Conservation (phyloP, 2,797 vertebrate genomes). For the Sus cebifrons region DNA sequence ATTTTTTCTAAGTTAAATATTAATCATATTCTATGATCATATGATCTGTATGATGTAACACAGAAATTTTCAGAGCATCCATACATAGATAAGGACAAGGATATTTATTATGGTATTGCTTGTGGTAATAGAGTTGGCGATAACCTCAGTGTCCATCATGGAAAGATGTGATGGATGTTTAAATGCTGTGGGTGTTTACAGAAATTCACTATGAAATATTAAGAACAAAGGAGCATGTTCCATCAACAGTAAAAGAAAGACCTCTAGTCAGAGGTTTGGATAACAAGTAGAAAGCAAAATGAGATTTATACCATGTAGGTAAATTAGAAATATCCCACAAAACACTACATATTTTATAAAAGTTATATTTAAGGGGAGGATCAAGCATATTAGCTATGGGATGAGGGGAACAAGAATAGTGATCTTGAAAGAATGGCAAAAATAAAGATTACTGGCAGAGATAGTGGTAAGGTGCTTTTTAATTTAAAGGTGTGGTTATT, state of each 20-base stretch:
- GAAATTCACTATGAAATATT: neutral
- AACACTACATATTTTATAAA: neutral
- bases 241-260: neutral
- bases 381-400: neutral
- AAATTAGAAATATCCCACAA: neutral
- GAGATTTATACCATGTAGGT: neutral
- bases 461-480: neutral
- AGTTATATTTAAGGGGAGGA: neutral
- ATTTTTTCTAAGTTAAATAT: constrained; percentile 33
- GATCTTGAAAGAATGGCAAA: neutral
- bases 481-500: constrained; percentile 26
- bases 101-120: neutral
- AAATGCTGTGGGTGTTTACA: neutral
- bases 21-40: neutral
- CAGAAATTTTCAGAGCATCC: neutral
- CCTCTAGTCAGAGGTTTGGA: neutral
- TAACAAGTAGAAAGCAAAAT: neutral
- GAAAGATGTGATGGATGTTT: neutral
- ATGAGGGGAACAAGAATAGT: neutral
- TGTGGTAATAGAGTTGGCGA: neutral
- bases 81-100: neutral
- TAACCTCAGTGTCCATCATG: neutral
- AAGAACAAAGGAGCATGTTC: neutral
- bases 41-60: neutral
- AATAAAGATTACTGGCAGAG: neutral